Conservation (phyloP, 2,888 invertebrate genomes). For the Cephus spinipes region DNA sequence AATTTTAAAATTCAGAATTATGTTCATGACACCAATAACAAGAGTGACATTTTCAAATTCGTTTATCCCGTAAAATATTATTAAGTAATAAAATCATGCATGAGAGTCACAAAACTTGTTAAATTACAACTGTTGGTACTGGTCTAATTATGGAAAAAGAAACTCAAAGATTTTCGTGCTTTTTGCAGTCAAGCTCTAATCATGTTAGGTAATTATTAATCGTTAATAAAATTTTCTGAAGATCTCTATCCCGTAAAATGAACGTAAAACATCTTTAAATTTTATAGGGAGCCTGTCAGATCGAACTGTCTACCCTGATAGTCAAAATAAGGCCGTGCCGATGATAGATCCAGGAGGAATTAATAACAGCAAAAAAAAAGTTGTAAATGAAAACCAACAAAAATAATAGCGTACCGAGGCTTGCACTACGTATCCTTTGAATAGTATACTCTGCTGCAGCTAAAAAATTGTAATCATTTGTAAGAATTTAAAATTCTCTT, state of each 20-base stretch:
- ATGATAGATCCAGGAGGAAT: conserved; percentile 8
- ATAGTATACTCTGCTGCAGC: conserved; percentile 38
- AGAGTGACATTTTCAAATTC: background rate
- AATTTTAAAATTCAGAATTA: background rate
- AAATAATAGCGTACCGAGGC: conserved; percentile 35
- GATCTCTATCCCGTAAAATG: too few species aligned
- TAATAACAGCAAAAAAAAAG: conserved; percentile 2
- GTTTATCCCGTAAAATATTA: background rate
- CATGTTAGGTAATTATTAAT: too few species aligned
- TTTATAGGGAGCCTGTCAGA: background rate
- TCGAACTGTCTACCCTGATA: background rate
- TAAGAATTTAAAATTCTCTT: background rate
- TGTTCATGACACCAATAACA: background rate
- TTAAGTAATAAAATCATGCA: background rate
- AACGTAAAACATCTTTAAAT: too few species aligned
- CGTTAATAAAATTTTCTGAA: too few species aligned
- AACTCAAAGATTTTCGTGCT: too few species aligned
- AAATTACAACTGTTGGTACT: too few species aligned
- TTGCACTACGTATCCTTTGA: conserved; percentile 39
- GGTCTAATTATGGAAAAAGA: too few species aligned
- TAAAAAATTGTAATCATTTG: conserved; percentile 26
- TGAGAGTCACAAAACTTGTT: background rate
- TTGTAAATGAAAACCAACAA: conserved; percentile 8
- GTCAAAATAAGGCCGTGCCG: background rate
- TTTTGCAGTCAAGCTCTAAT: too few species aligned